phyloP scores from a whole-genome alignment of 2,113 vertebrate genomes.

The Panurus biarmicus region DNA sequence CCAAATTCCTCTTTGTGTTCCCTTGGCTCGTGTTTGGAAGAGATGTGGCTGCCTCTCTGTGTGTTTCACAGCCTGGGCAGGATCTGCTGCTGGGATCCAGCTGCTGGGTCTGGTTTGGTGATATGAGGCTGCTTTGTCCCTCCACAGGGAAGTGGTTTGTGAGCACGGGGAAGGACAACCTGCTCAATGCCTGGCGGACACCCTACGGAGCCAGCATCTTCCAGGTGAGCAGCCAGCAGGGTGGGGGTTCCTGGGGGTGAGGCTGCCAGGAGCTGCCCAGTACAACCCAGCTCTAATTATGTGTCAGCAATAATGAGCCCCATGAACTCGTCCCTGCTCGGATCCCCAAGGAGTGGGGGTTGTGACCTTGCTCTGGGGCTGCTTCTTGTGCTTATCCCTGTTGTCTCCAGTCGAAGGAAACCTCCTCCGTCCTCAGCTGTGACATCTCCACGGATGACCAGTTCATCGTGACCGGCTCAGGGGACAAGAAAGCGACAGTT shows the following conservation, averaged over 20 bases:
- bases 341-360: fast-evolving
- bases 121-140: not conserved
- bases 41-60: not conserved
- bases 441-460: conserved; percentile 95
- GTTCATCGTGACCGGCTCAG: conserved; percentile 95
- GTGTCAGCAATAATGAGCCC: fast-evolving
- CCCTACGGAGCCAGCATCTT: conserved; percentile 78
- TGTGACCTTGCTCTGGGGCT: not conserved
- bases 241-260: fast-evolving
- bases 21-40: not conserved
- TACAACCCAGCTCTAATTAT: not conserved
- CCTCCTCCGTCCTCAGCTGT: conserved; percentile 94
- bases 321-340: fast-evolving
- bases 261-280: not conserved
- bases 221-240: conserved; percentile 67
- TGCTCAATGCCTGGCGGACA: conserved; percentile 78
- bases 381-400: not conserved
- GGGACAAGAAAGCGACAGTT: conserved; percentile 97
- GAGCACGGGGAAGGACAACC: conserved; percentile 83
- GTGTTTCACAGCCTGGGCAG: not conserved
- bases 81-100: not conserved
- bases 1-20: not conserved
- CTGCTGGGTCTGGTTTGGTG: not conserved
- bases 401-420: conserved; percentile 86
- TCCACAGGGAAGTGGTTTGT: conserved; percentile 84